Percentiles rank a stretch among this genome's conserved stretches.
Conservation (phyloP, 2,113 vertebrate genomes). For the Bambusicola thoracicus region DNA sequence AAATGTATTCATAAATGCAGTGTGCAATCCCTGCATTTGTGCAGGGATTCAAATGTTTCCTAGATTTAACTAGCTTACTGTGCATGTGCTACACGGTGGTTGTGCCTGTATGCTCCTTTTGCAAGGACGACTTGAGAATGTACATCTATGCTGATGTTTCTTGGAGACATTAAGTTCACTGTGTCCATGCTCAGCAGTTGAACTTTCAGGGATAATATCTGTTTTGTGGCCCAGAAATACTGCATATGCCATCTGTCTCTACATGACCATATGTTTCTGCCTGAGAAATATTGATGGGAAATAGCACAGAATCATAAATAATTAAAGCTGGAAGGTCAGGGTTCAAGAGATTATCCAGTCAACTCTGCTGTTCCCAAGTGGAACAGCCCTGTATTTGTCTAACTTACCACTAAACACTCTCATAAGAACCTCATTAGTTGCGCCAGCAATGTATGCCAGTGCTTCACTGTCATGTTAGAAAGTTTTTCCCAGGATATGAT, state of each 20-base stretch:
- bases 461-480: neutral
- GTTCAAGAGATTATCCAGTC: neutral
- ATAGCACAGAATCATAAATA: neutral
- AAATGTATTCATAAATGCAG: neutral
- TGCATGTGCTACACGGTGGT: rapidly evolving
- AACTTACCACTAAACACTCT: neutral
- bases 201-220: neutral
- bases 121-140: neutral
- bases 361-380: neutral
- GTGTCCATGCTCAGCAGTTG: neutral
- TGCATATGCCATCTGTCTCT: neutral
- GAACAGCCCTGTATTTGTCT: neutral
- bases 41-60: neutral
- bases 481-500: neutral
- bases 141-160: neutral
- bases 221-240: neutral
- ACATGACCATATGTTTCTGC: neutral
- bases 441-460: neutral
- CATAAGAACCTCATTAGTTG: neutral
- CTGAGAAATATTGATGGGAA: neutral
- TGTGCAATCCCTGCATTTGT: neutral
- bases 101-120: neutral
- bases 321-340: neutral
- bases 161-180: neutral
- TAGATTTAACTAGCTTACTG: neutral